Evolutionary conservation across 2,113 vertebrate genomes (phyloP).

Genomic region (Microcebus ravelobensis): DNA sequence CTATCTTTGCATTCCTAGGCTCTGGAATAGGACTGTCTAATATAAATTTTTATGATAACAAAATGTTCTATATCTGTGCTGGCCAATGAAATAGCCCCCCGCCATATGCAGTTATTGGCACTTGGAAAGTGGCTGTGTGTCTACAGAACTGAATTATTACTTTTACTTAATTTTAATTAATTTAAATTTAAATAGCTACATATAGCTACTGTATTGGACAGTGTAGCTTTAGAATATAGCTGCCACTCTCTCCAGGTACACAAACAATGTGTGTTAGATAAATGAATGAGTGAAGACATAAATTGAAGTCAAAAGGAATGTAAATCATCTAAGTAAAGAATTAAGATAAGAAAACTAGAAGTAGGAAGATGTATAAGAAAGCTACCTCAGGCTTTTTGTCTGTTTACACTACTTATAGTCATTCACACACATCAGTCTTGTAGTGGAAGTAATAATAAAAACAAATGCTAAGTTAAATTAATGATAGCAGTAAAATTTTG

Average conservation of each 20-base stretch:
- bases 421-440: background rate
- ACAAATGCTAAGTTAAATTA: background rate
- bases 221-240: background rate
- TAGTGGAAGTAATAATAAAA: background rate
- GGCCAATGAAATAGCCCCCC: background rate
- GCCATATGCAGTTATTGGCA: background rate
- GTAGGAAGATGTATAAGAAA: background rate
- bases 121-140: background rate
- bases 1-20: background rate
- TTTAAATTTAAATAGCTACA: background rate
- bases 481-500: background rate
- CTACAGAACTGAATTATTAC: background rate
- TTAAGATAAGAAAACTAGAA: background rate
- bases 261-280: background rate
- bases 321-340: background rate
- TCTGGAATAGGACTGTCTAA: background rate
- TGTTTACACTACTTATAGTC: background rate
- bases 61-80: background rate
- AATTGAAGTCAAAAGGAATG: background rate
- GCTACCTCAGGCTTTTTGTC: background rate
- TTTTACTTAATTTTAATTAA: background rate
- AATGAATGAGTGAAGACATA: background rate
- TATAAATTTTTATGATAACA: background rate
- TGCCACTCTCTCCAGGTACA: background rate
- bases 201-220: background rate